Evolutionary conservation across 2,113 vertebrate genomes (phyloP), one percentile per base, ranked within the genome.

Genomic region (Microcebus jonahi): DNA sequence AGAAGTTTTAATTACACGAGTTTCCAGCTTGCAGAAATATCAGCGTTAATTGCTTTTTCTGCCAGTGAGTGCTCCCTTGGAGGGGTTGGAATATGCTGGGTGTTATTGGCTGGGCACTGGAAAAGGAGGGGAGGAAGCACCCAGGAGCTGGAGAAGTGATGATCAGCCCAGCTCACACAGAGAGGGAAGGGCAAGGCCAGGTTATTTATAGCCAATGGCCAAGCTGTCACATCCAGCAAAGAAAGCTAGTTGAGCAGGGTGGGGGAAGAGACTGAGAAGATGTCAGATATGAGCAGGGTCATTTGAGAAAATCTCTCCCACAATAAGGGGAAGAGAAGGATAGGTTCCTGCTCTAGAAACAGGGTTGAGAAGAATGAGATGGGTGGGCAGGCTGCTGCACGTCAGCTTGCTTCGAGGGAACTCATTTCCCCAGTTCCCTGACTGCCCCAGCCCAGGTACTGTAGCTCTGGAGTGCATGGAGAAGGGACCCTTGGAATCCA

Each of bases 1-100:
- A 59, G 55, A 90, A 97, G 39, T 96, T 97, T 96, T 97, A 96
- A 97, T 97, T 95, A 97, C 81, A 88, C 94, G 90, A 94, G 67
- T 90, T 91, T 96, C 75, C 76, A 95, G 83, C 87, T 90, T 68
- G 87, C 87, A 92, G 96, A 97, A 96, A 88, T 92, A 92, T 63
- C 87, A 10, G 42, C 27, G 68, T 88, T 97, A 95, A 96, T 97
- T 96, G 84, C 96, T 96, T 25, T 36, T 97, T 36, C 87, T 95
- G 80, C n/a, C 50, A 63, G 91, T 6, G 2, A 61, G 63, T n/a
- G 61, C 42, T 91, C 48, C 81, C 76, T 90, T 3, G 57, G 68
- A 17, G 21, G 42, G 79, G 29, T 13, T 79, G 89, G 73, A 55
- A 53, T 34, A 7, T 12, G 53, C 55, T 42, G 42, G 6, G n/a